Evolutionary conservation across 1,140 invertebrate genomes (phyloP), one percentile per base, ranked within the genome.

Genomic region (Varroa destructor): DNA sequence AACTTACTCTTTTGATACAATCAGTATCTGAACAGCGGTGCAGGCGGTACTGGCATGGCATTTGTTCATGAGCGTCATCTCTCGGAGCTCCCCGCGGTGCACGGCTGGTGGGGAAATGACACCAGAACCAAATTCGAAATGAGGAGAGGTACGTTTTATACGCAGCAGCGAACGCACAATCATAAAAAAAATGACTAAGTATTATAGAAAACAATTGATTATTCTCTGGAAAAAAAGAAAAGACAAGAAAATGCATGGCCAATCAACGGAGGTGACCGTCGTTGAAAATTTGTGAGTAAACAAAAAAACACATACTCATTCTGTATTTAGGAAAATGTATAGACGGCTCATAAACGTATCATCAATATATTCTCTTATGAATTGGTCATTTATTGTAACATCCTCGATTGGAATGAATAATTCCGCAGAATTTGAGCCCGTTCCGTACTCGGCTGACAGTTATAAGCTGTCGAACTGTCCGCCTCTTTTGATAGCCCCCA

Each of bases 21-120:
- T n/a, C 74, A 85, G 83, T 86, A 86, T 74, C 75, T 85, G 43
- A 83, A 84, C 74, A 78, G 81, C 51, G 82, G 85, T 36, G 82
- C 85, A 55, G 85, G 85, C 0, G 78, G 82, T 56, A 77, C 86
- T 42, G 84, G 78, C 6, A 83, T 81, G 8, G 76, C 81, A 14
- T 86, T 83, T 76, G 73, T 86, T 55, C 82, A 84, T 74, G 74
- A 79, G 46, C 74, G 77, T 55, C 77, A 80, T 71, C 75, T 74
- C 71, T 79, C 75, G 37, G 73, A 78, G 64, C 71, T 78, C 58
- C 75, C 77, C 1, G 77, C 80, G 70, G 74, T 81, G 6, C 72
- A 75, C 64, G 81, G 80, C 14, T 81, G 81, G 81, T 81, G 80
- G 79, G 77, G 79, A 43, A 78, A 80, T 70, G 76, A 73, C 43